phyloP scores from a whole-genome alignment of 1,140 invertebrate genomes.

The Drosophila bocki region DNA sequence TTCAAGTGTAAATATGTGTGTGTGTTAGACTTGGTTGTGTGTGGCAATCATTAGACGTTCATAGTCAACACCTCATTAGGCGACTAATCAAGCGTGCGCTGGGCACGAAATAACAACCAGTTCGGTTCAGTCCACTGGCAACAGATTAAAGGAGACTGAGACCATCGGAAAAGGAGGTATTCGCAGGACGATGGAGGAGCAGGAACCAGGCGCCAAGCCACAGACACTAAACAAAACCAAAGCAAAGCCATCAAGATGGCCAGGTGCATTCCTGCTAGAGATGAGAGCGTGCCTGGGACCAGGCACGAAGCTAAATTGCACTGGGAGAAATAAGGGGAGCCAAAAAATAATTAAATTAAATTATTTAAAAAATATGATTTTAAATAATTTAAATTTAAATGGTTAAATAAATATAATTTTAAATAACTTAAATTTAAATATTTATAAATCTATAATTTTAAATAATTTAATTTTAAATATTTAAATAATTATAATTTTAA shows the following conservation, averaged over 20 bases:
- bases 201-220: slow-evolving; percentile 36
- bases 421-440: too few species aligned
- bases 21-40: slow-evolving; percentile 19
- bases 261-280: slow-evolving; percentile 14
- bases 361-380: background rate
- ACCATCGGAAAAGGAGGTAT: background rate
- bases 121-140: slow-evolving; percentile 57
- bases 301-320: slow-evolving; percentile 12
- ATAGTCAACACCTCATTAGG: slow-evolving; percentile 84
- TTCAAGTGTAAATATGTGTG: slow-evolving; percentile 29
- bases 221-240: slow-evolving; percentile 50
- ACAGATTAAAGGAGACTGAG: slow-evolving; percentile 43
- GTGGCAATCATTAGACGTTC: slow-evolving; percentile 69
- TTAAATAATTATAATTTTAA: too few species aligned
- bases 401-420: too few species aligned
- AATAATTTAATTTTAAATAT: too few species aligned
- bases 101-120: slow-evolving; percentile 74
- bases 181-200: background rate
- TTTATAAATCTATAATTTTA: too few species aligned
- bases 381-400: too few species aligned
- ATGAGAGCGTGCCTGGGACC: slow-evolving; percentile 16
- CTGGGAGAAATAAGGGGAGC: background rate
- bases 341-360: too few species aligned
- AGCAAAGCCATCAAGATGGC: slow-evolving; percentile 62
- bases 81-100: slow-evolving; percentile 81